Evolutionary conservation across 2,113 vertebrate species (phyloP).

Genomic region (Oreamnos americanus): DNA sequence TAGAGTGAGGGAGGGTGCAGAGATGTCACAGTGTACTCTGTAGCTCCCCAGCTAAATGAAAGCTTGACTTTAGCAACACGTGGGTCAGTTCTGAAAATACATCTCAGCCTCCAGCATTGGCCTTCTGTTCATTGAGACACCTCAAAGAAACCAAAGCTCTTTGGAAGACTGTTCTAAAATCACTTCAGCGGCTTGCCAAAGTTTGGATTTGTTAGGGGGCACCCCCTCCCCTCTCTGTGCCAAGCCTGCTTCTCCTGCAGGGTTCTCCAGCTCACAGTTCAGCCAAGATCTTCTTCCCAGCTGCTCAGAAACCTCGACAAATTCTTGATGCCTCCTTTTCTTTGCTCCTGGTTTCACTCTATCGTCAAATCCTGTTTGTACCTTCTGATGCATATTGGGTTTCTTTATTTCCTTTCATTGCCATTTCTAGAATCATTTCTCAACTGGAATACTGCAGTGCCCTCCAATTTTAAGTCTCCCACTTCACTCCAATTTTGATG

Average conservation of each 20-base stretch:
- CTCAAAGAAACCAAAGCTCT: slow-evolving; percentile 30
- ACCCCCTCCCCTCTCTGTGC: not conserved
- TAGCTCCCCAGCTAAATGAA: slow-evolving; percentile 48
- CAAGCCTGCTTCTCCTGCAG: not conserved
- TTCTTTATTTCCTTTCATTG: not conserved
- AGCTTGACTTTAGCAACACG: slow-evolving; percentile 17
- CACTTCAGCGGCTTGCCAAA: not conserved
- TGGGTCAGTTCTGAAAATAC: slow-evolving; percentile 44
- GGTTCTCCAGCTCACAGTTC: not conserved
- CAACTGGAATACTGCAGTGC: not conserved
- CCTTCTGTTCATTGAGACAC: slow-evolving; percentile 24
- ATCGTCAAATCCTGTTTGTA: not conserved
- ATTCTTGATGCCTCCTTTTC: not conserved
- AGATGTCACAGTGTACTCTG: slow-evolving; percentile 4
- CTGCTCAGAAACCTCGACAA: not conserved
- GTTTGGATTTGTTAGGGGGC: not conserved
- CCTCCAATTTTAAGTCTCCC: not conserved
- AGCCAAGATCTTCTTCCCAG: not conserved
- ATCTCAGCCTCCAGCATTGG: slow-evolving; percentile 33
- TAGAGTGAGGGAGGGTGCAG: not conserved
- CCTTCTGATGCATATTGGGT: not conserved
- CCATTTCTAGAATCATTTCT: not conserved
- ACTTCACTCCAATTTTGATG: not conserved
- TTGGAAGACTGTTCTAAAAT: slow-evolving; percentile 23
- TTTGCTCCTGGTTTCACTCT: not conserved